These are phyloP conservation scores for Echiichthys vipera DNA, from an alignment of 2,797 vertebrate species.

Conservation along the genomic window DNA sequence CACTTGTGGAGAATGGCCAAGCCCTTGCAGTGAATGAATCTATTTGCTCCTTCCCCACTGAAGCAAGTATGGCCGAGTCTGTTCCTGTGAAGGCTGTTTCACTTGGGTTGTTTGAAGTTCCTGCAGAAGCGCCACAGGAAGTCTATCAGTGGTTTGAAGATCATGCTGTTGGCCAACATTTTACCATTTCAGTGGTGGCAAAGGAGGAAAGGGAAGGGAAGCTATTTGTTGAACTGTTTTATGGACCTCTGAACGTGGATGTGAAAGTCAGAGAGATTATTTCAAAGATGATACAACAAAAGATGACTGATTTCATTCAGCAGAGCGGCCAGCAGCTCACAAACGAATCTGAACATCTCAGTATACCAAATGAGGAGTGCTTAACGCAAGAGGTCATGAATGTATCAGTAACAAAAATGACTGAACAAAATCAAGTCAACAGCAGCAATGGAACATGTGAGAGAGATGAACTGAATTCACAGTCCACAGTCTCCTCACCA, in stretches of 20 bases:
- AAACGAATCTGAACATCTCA: background rate
- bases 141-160: constrained; percentile 88
- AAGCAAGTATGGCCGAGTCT: constrained; percentile 78
- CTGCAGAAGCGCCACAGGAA: constrained; percentile 77
- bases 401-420: background rate
- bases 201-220: constrained; percentile 86
- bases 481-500: background rate
- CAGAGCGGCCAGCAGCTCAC: background rate
- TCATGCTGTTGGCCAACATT: constrained; percentile 68
- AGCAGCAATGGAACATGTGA: constrained; percentile 1
- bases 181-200: constrained; percentile 85
- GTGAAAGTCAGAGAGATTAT: constrained; percentile 81
- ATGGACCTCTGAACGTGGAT: constrained; percentile 85
- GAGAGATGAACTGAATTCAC: background rate
- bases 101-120: constrained; percentile 86
- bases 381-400: background rate
- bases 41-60: constrained; percentile 80
- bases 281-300: constrained; percentile 24
- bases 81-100: constrained; percentile 89
- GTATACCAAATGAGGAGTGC: background rate
- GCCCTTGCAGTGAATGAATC: constrained; percentile 76
- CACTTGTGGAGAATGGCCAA: constrained; percentile 89
- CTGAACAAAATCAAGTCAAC: constrained; percentile 6
- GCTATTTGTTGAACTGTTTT: constrained; percentile 88
- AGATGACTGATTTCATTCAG: background rate